Evolutionary conservation across 1,140 invertebrate species (phyloP), one percentile per base, ranked within the genome.

Genomic region (Drosophila varians): DNA sequence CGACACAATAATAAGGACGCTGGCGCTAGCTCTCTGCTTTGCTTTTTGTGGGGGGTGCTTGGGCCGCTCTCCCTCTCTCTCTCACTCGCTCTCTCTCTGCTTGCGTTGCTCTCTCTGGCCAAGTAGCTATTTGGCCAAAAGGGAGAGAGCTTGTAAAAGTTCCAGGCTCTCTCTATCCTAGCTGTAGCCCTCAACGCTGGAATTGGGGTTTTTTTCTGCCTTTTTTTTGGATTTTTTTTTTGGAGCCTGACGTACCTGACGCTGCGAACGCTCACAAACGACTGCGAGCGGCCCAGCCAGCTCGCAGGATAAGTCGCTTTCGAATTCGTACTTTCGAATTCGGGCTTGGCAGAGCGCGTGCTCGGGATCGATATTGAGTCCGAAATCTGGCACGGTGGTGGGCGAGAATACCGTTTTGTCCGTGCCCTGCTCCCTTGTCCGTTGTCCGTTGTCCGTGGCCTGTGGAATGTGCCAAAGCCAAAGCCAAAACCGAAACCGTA

Each of bases 211-310:
- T n/a, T n/a, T n/a, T n/a, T n/a, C n/a, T n/a, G n/a, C n/a, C n/a
- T n/a, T n/a, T n/a, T n/a, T n/a, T n/a, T n/a, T n/a, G n/a, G n/a
- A n/a, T n/a, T n/a, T n/a, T n/a, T n/a, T 31, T 31, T 2, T 28
- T 53, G 36, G 60, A 69, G 68, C 56, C 6, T 79, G 57, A 62
- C 72, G 75, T 80, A 84, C 80, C 82, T 84, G 71, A 82, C 80
- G 80, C 80, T 84, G 80, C 73, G 82, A 84, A 84, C 82, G 80
- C 76, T 86, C 80, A 86, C 80, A 84, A 84, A 86, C 80, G 82
- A 84, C 80, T 84, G 80, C 80, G 71, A 86, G 54, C 54, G 73
- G 36, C 72, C 43, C 26, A 51, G 56, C 51, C 26, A 49, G 52
- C 56, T 56, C 45, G 56, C 18, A 42, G 43, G 57, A 71, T 57